Percentiles rank a stretch among this genome's conserved stretches.
These are phyloP conservation scores for Delichon dasypus DNA, from an alignment of 2,797 vertebrate species.

Conservation along the genomic window DNA sequence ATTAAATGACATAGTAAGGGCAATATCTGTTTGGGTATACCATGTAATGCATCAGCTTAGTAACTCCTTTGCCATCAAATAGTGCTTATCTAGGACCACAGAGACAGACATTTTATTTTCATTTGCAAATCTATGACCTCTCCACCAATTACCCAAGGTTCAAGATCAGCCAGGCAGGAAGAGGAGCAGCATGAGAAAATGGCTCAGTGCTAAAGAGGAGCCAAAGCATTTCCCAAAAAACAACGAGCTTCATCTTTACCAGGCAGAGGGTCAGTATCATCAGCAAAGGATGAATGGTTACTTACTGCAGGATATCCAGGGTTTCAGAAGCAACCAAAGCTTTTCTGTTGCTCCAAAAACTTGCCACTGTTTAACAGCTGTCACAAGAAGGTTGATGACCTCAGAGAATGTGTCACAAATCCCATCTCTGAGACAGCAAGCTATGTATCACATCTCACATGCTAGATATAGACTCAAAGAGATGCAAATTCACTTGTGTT, in stretches of 20 bases:
- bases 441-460: accelerated
- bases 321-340: background rate
- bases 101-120: background rate
- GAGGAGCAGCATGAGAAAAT: background rate
- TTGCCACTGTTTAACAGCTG: slow-evolving; percentile 10
- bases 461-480: background rate
- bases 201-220: background rate
- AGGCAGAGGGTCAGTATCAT: slow-evolving; percentile 4
- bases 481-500: background rate
- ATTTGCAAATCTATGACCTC: slow-evolving; percentile 10
- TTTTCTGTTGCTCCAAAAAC: background rate
- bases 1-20: background rate
- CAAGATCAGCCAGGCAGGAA: slow-evolving; percentile 1
- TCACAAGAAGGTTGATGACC: background rate
- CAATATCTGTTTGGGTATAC: background rate
- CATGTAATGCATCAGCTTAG: background rate
- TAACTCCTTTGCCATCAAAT: background rate
- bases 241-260: background rate
- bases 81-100: background rate
- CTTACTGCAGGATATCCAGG: background rate
- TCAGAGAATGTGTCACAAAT: background rate
- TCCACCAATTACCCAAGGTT: slow-evolving; percentile 8
- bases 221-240: background rate
- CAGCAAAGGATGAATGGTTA: slow-evolving; percentile 1
- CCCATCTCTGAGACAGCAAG: background rate